phyloP scores from a whole-genome alignment of 1,140 invertebrate species.

The Argopecten irradians region DNA sequence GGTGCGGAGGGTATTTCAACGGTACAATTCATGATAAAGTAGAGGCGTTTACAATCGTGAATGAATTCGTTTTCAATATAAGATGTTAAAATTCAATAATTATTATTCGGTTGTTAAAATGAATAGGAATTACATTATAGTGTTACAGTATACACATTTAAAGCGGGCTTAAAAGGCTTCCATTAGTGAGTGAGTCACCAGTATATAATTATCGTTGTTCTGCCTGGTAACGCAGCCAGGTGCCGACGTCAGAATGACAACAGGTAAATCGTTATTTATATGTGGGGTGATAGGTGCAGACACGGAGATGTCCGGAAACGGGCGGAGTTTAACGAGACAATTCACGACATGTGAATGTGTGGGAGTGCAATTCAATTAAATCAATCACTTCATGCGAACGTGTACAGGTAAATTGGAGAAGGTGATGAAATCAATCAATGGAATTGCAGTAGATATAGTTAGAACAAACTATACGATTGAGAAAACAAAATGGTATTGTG shows the following conservation, averaged over 20 bases:
- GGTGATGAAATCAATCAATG: too few relatives aligned
- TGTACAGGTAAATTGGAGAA: not conserved
- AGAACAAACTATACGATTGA: too few relatives aligned
- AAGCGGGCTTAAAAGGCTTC: not conserved
- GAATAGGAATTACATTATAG: not conserved
- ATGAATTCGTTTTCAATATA: too few relatives aligned
- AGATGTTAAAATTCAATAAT: not conserved
- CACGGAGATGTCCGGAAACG: not conserved
- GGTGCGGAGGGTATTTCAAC: too few relatives aligned
- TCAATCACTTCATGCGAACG: not conserved
- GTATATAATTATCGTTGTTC: not conserved
- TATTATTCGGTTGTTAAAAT: not conserved
- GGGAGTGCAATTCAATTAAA: not conserved
- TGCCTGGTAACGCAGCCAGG: not conserved
- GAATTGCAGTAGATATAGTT: too few relatives aligned
- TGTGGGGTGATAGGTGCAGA: not conserved
- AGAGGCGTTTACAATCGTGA: too few relatives aligned
- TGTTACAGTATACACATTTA: conserved; percentile 18
- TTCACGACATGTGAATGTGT: not conserved
- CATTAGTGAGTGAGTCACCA: not conserved
- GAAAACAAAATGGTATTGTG: too few relatives aligned
- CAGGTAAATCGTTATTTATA: not conserved
- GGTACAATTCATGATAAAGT: too few relatives aligned
- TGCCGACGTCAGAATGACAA: not conserved
- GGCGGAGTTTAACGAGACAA: not conserved